Base-by-base conservation (phyloP, 2,113 vertebrate genomes). In the Cardinalis cardinalis region DNA sequence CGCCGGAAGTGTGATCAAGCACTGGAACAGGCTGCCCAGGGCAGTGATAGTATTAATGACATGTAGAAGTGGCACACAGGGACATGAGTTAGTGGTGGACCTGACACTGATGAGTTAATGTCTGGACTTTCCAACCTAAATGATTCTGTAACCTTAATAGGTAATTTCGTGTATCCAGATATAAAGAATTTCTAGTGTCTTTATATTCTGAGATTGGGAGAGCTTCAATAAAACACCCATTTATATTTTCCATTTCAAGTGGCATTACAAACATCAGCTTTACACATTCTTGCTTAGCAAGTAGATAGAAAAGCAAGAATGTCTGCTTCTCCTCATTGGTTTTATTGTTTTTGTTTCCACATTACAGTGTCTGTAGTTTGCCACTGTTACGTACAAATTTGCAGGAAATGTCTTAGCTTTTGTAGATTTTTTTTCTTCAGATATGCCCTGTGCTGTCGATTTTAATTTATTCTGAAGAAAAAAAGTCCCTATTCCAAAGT, bases 31-130 rank as follows among this genome's bases (percentile, higher is more conserved):
- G 18, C 29, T 91, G 38, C 25, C 38, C 2, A 2, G 10, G 8
- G 18, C 24, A 40, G 32, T 49, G 18, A 5, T 59, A 28, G 10
- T 44, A 12, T 82, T 81, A 66, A 44, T 40, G 41, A 40, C 4
- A 1, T 13, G 3, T 19, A 32, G 6, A 64, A 4, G 3, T 41
- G 46, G 8, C 12, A 15, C 13, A 18, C 16, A 25, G n/a, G 13
- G 21, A 21, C 9, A 8, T 51, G 16, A 25, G n/a, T 76, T 66
- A 56, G 25, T 40, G 20, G 25, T 66, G 52, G 29, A 56, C 38
- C 41, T 73, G 25, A 16, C 18, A 51, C 9, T 21, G 13, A 32
- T 32, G 34, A 9, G 9, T 59, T 77, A 51, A 28, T n/a, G 4
- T 12, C 49, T 58, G 12, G 29, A 29, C 31, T 56, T 89, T 41